Percentiles rank a stretch among this genome's conserved stretches.
Conservation (phyloP, 1,140 invertebrate genomes). For the Pectinophora gossypiella region DNA sequence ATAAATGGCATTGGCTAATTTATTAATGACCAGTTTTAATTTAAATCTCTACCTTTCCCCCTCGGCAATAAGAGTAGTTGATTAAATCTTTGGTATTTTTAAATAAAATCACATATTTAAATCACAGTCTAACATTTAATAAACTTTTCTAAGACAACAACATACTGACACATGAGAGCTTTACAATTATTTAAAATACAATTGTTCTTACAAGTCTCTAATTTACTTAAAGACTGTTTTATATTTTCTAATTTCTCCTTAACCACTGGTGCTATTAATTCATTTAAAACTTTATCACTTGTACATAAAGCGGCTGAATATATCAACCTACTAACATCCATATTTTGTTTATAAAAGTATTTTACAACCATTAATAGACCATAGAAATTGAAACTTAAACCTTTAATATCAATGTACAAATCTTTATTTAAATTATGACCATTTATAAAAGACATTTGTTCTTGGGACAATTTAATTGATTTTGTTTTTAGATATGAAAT, state of each 20-base stretch:
- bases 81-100: no score
- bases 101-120: no score
- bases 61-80: no score
- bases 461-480: constrained; percentile 39
- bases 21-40: no score
- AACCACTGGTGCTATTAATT: constrained; percentile 57
- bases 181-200: constrained; percentile 60
- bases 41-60: no score
- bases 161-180: constrained; percentile 58
- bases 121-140: constrained; percentile 63
- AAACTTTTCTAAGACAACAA: constrained; percentile 64
- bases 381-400: constrained; percentile 76
- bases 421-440: constrained; percentile 69
- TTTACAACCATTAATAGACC: constrained; percentile 59
- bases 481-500: constrained; percentile 43
- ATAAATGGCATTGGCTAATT: no score
- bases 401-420: constrained; percentile 74
- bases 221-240: constrained; percentile 39
- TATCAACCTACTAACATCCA: constrained; percentile 54
- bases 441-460: constrained; percentile 67
- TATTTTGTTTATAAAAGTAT: constrained; percentile 49
- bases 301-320: constrained; percentile 61
- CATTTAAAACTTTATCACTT: constrained; percentile 49
- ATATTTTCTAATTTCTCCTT: constrained; percentile 39
- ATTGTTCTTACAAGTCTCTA: constrained; percentile 35